phyloP scores from a whole-genome alignment of 2,113 vertebrate genomes.

The Paracanthobrama guichenoti region DNA sequence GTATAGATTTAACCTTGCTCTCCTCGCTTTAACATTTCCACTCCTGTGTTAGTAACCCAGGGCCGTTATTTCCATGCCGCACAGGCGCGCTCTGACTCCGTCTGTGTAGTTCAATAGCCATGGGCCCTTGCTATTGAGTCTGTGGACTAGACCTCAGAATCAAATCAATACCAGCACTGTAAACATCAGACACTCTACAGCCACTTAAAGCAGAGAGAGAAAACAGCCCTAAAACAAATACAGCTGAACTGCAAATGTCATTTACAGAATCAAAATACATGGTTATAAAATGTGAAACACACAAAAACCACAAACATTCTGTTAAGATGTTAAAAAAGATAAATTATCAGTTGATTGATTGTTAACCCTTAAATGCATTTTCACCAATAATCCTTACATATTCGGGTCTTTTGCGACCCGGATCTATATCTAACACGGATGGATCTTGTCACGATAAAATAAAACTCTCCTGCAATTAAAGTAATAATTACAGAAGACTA shows the following conservation, averaged over 20 bases:
- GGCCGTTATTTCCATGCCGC: constrained; percentile 45
- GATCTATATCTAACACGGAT: no score
- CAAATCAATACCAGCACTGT: constrained; percentile 56
- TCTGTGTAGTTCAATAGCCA: constrained; percentile 52
- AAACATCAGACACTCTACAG: constrained; percentile 38
- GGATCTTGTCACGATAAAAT: no score
- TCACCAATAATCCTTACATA: no score
- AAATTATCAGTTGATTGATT: not conserved
- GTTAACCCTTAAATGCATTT: not conserved
- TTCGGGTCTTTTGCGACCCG: no score
- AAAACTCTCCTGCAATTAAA: no score
- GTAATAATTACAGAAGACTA: no score
- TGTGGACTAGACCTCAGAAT: constrained; percentile 47
- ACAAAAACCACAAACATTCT: not conserved
- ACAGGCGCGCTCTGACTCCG: constrained; percentile 30
- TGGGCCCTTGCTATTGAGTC: constrained; percentile 53
- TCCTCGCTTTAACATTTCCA: constrained; percentile 52
- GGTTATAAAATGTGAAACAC: not conserved
- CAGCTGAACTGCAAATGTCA: constrained; percentile 9
- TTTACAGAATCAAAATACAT: not conserved
- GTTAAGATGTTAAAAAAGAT: not conserved
- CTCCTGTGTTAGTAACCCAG: constrained; percentile 43
- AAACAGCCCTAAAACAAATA: constrained; percentile 23
- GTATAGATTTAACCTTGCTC: constrained; percentile 59
- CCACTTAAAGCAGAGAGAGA: constrained; percentile 23